Evolutionary conservation across 1,140 invertebrate species (phyloP).

Genomic region (Cheumatopsyche charites): DNA sequence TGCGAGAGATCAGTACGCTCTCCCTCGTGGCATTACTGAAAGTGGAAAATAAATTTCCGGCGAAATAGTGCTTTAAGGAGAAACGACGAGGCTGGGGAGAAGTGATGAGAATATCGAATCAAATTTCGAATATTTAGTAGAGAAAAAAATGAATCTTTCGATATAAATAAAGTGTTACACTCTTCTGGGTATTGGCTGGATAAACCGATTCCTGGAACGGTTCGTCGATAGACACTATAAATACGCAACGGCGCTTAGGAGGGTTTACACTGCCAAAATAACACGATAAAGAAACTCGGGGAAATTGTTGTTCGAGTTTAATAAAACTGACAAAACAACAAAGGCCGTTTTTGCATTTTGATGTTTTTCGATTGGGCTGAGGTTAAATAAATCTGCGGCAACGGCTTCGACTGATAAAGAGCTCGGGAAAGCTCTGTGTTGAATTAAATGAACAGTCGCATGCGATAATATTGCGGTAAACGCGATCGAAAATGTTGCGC

Average conservation of each 20-base stretch:
- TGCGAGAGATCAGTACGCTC: conserved; percentile 17
- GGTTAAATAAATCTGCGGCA: not conserved
- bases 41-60: conserved; percentile 20
- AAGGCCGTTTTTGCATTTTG: too few species aligned
- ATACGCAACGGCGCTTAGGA: not conserved
- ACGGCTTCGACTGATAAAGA: not conserved
- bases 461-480: conserved; percentile 7
- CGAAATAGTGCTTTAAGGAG: not conserved
- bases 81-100: too few species aligned
- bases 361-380: too few species aligned
- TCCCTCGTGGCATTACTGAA: conserved; percentile 21
- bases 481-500: conserved; percentile 4
- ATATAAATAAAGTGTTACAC: not conserved
- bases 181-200: not conserved
- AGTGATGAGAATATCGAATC: too few species aligned
- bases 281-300: too few species aligned
- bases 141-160: too few species aligned
- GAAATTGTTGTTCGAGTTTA: too few species aligned
- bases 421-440: not conserved
- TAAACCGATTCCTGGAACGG: not conserved
- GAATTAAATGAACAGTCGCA: conserved; percentile 8
- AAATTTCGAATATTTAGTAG: too few species aligned
- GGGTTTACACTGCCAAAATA: not conserved
- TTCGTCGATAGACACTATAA: conserved; percentile 3
- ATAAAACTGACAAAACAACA: too few species aligned